Conservation (phyloP, 2,113 vertebrate genomes). For the Lophura nycthemera region DNA sequence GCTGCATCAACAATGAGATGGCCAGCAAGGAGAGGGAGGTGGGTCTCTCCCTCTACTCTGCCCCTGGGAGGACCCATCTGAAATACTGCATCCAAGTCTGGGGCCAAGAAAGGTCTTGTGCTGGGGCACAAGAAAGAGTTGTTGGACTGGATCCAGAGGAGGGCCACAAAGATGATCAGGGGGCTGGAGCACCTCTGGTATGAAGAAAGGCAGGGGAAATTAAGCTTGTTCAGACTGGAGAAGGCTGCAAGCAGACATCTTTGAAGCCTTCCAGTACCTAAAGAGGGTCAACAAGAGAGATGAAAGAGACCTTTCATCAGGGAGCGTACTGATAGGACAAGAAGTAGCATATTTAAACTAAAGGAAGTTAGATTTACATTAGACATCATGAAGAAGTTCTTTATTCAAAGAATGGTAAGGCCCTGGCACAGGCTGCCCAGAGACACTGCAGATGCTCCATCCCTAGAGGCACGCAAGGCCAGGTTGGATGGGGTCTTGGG, state of each 20-base stretch:
- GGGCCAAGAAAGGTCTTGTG: background rate
- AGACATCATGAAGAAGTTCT: background rate
- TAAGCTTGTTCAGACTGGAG: background rate
- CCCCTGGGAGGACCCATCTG: background rate
- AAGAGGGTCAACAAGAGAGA: background rate
- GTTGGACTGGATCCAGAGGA: background rate
- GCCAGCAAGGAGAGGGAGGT: background rate
- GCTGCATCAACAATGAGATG: background rate
- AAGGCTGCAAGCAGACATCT: background rate
- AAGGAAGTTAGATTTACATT: background rate
- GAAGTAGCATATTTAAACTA: background rate
- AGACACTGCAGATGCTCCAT: background rate
- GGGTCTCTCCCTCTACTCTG: background rate
- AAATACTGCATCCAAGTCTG: background rate
- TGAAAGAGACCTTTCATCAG: background rate
- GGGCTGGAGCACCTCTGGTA: background rate
- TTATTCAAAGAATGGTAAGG: background rate
- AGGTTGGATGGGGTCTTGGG: background rate
- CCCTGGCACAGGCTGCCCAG: background rate
- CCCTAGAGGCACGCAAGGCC: background rate
- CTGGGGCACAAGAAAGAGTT: background rate
- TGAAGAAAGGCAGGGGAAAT: background rate
- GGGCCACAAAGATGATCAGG: background rate
- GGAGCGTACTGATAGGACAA: background rate
- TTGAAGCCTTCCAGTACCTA: background rate